Evolutionary conservation across 2,113 vertebrate genomes (phyloP).

Genomic region (Bos javanicus): DNA sequence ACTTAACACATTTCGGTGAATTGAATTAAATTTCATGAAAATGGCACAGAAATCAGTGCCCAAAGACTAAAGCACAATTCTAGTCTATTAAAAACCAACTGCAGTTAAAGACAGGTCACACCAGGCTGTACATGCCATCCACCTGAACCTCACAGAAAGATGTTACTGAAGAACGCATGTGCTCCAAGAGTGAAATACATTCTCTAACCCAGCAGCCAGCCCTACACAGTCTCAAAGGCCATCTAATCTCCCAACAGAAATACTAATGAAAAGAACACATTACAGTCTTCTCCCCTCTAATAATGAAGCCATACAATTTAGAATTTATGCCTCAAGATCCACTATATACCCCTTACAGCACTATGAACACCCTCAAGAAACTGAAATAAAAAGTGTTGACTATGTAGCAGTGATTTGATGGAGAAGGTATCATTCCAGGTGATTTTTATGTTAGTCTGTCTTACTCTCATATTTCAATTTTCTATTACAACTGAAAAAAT

Average conservation of each 20-base stretch:
- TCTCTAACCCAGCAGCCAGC: background rate
- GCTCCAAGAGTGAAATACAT: background rate
- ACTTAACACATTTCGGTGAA: background rate
- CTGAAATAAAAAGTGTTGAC: background rate
- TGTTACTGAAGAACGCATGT: background rate
- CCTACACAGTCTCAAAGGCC: background rate
- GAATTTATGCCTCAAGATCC: background rate
- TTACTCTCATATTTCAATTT: background rate
- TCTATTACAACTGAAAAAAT: background rate
- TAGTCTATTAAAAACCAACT: background rate
- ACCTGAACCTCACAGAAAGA: background rate
- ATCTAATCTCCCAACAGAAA: background rate
- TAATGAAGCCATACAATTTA: background rate
- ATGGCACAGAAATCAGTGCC: background rate
- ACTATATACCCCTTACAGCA: background rate
- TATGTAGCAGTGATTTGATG: background rate
- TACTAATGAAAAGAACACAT: background rate
- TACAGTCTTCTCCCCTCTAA: background rate
- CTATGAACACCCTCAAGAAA: background rate
- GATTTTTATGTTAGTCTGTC: background rate
- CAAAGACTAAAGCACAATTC: background rate
- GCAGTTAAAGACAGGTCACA: background rate
- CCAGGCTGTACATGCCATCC: background rate
- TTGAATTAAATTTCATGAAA: constrained; percentile 4
- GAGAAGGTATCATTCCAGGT: background rate